A percentile compares a stretch with the other conserved stretches of the same genome.
Evolutionary conservation across 2,797 vertebrate genomes (phyloP).

Genomic region (Yasuhikotakia modesta): DNA sequence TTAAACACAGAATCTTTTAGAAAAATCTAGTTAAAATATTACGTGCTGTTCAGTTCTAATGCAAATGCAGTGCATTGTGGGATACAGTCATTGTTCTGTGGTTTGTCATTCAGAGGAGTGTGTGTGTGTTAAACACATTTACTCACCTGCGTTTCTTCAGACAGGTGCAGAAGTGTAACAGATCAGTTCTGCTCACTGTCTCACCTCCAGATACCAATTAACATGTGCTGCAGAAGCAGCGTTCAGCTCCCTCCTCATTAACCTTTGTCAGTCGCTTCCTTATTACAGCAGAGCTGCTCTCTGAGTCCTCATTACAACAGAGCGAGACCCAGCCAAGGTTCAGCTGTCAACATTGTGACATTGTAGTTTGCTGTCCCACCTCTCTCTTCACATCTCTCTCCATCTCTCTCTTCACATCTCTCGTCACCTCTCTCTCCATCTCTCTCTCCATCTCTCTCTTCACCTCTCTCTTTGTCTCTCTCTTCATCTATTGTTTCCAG

Average conservation of each 20-base stretch:
- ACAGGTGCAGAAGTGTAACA: not conserved
- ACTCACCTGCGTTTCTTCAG: not conserved
- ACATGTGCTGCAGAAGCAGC: constrained; percentile 50
- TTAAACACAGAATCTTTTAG: too few species aligned
- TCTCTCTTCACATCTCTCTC: constrained; percentile 25
- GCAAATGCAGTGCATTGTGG: too few species aligned
- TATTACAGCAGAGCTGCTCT: constrained; percentile 42
- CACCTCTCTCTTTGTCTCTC: too few species aligned
- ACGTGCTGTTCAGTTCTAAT: too few species aligned
- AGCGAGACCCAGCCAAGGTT: constrained; percentile 25
- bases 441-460: not conserved
- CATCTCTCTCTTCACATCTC: too few species aligned
- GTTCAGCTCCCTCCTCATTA: constrained; percentile 59
- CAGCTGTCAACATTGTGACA: constrained; percentile 9
- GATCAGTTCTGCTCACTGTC: constrained; percentile 13
- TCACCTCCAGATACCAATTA: constrained; percentile 58
- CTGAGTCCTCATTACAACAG: constrained; percentile 52
- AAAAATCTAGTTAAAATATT: too few species aligned
- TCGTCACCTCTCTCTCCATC: too few species aligned
- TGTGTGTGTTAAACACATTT: constrained; percentile 9
- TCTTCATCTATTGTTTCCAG: too few species aligned
- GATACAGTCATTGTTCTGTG: too few species aligned
- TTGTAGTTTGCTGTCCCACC: not conserved
- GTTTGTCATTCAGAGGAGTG: too few species aligned
- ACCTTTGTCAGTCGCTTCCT: constrained; percentile 60